These are phyloP conservation scores for Gnatocerus cornutus DNA, from an alignment of 2,888 invertebrate genomes.

Conservation along the genomic window DNA sequence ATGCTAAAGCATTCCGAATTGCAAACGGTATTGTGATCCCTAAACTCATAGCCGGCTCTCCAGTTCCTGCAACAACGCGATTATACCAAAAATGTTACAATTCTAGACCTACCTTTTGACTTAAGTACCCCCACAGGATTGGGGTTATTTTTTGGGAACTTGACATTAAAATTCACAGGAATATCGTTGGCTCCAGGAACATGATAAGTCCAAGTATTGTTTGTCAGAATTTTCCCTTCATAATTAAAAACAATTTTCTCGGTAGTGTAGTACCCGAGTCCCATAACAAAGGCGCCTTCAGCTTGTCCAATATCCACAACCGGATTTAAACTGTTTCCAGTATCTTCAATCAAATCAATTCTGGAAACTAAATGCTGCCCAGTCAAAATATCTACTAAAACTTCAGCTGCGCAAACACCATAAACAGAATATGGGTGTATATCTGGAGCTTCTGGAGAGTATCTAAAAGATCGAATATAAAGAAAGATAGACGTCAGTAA, in stretches of 20 bases:
- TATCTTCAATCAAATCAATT: constrained; percentile 83
- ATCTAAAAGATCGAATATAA: constrained; percentile 54
- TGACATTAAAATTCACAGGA: constrained; percentile 83
- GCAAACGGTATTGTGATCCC: constrained; percentile 75
- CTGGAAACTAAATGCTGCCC: constrained; percentile 81
- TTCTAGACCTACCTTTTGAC: constrained; percentile 77
- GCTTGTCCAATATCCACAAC: constrained; percentile 83
- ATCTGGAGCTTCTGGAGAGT: constrained; percentile 67
- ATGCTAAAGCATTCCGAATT: constrained; percentile 79
- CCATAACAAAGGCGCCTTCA: constrained; percentile 82
- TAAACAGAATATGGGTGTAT: constrained; percentile 78
- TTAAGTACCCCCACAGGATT: constrained; percentile 81
- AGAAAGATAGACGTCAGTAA: not conserved
- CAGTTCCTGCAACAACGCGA: constrained; percentile 69
- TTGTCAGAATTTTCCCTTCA: constrained; percentile 81
- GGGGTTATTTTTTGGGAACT: constrained; percentile 78
- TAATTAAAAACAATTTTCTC: constrained; percentile 77
- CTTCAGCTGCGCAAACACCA: constrained; percentile 78
- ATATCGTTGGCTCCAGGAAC: constrained; percentile 86
- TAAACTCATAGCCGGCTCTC: constrained; percentile 74
- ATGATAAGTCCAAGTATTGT: constrained; percentile 88
- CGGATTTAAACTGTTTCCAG: constrained; percentile 82
- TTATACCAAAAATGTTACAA: not conserved
- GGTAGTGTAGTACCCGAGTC: constrained; percentile 81
- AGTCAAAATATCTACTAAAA: constrained; percentile 85